Conservation (phyloP, 2,113 vertebrate genomes). For the Zosterops hypoxanthus region DNA sequence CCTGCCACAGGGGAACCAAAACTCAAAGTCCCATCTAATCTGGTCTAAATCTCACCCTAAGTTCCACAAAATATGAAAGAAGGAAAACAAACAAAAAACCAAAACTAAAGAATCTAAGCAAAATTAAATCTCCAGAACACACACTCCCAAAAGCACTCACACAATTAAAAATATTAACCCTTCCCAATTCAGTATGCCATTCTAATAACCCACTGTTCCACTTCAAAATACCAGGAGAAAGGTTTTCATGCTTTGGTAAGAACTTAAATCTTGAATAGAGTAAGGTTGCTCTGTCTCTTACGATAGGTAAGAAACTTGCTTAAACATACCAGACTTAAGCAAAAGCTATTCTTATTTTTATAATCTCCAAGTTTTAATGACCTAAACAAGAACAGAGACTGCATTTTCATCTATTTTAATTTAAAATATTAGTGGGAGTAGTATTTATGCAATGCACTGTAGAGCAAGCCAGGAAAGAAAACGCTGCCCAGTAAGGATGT, state of each 20-base stretch:
- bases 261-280: background rate
- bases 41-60: background rate
- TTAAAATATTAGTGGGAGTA: background rate
- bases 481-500: background rate
- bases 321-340: background rate
- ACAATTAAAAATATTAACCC: background rate
- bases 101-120: background rate
- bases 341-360: background rate
- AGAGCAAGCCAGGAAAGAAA: background rate
- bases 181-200: background rate
- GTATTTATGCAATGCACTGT: background rate
- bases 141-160: background rate
- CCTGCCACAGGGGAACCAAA: background rate
- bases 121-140: background rate
- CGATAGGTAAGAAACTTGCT: background rate
- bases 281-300: background rate
- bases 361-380: background rate
- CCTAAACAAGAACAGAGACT: background rate
- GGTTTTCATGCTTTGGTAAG: background rate
- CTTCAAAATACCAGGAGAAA: background rate
- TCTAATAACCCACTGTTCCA: background rate
- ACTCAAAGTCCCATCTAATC: background rate
- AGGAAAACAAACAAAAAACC: background rate
- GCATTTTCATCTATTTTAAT: background rate
- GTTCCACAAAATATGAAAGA: background rate